Percentiles rank a stretch among this genome's conserved stretches.
These are phyloP conservation scores for Pampusana beccarii DNA, from an alignment of 2,113 vertebrate species.

Conservation along the genomic window DNA sequence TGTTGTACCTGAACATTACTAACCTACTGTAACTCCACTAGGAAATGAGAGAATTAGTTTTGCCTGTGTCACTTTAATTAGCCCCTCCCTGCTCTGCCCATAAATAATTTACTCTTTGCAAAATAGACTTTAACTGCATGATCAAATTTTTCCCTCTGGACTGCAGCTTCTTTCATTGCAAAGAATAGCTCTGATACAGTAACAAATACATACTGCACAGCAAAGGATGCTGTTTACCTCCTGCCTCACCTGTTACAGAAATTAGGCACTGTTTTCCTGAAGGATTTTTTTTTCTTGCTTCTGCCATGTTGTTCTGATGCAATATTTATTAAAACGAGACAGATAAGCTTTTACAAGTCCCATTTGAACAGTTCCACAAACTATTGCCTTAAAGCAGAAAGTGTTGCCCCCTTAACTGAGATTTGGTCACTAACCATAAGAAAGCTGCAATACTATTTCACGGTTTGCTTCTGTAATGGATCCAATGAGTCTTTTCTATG, in stretches of 20 bases:
- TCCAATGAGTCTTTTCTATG: background rate
- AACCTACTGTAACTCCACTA: background rate
- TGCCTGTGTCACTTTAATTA: constrained; percentile 9
- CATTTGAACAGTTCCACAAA: background rate
- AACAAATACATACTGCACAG: background rate
- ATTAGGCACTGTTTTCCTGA: background rate
- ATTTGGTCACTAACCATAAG: background rate
- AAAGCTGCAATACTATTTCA: background rate
- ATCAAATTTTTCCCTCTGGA: background rate
- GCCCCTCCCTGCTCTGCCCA: background rate
- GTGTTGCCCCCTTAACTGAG: background rate
- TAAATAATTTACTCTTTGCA: constrained; percentile 27
- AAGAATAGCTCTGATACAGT: background rate
- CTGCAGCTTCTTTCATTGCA: background rate
- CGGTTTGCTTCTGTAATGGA: background rate
- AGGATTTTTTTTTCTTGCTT: background rate
- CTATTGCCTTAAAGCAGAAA: background rate
- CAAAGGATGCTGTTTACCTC: background rate
- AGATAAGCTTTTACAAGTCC: background rate
- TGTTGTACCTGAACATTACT: background rate
- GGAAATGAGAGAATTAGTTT: background rate
- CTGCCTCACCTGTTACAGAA: background rate
- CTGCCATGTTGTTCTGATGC: background rate
- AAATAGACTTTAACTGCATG: background rate
- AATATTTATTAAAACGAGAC: background rate